These are phyloP conservation scores for Linnaemya tessellans DNA, from an alignment of 2,888 invertebrate species.

Conservation along the genomic window DNA sequence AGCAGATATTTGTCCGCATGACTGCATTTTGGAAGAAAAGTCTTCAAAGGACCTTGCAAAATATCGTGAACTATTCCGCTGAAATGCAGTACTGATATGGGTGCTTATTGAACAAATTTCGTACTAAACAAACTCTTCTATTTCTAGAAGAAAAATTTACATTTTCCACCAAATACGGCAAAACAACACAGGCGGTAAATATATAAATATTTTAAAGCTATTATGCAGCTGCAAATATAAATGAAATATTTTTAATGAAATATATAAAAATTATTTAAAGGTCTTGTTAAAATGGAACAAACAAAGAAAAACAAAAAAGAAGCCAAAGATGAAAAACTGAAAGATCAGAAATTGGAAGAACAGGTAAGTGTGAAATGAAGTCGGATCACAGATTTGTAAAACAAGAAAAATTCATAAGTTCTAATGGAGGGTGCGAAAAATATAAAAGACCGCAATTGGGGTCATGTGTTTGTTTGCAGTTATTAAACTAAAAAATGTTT, in stretches of 20 bases:
- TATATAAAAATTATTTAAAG: conserved; percentile 25
- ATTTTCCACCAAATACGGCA: conserved; percentile 66
- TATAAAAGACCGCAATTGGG: conserved; percentile 32
- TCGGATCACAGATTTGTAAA: not conserved
- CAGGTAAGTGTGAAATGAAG: conserved; percentile 76
- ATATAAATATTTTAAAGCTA: conserved; percentile 10
- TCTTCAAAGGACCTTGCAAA: too few relatives aligned
- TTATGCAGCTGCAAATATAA: conserved; percentile 45
- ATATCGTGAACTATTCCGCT: not conserved
- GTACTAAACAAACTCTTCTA: conserved; percentile 40
- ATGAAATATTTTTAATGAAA: conserved; percentile 25
- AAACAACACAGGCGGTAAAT: conserved; percentile 61
- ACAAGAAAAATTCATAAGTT: conserved; percentile 59
- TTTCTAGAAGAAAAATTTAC: conserved; percentile 50
- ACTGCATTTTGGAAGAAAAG: too few relatives aligned
- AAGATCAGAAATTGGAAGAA: conserved; percentile 82
- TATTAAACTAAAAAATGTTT: not conserved
- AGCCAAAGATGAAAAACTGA: conserved; percentile 83
- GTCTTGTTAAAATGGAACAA: conserved; percentile 79
- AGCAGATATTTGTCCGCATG: too few relatives aligned
- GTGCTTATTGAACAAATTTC: conserved; percentile 23
- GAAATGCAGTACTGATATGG: not conserved
- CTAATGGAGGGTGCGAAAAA: conserved; percentile 30
- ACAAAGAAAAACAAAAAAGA: conserved; percentile 82
- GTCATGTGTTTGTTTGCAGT: conserved; percentile 39